Conservation (phyloP, 2,797 vertebrate genomes). For the Dendrocincla fuliginosa region DNA sequence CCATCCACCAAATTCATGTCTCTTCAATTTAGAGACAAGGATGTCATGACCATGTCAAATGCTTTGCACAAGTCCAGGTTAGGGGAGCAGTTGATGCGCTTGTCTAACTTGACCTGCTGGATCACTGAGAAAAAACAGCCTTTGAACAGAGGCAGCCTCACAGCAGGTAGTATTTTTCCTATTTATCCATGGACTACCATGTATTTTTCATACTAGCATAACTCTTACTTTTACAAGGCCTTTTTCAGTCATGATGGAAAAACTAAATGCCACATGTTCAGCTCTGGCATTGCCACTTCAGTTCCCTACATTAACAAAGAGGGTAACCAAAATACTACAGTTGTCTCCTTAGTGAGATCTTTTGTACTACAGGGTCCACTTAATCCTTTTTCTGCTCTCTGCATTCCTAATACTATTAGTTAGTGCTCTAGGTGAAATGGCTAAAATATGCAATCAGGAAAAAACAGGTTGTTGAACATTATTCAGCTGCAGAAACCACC, state of each 20-base stretch:
- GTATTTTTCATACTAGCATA: not conserved
- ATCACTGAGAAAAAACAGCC: not conserved
- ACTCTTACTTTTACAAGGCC: not conserved
- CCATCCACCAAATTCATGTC: not conserved
- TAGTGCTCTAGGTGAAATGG: not conserved
- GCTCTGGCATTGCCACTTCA: not conserved
- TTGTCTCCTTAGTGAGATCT: not conserved
- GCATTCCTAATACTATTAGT: not conserved
- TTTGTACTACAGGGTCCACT: not conserved
- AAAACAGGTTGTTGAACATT: not conserved
- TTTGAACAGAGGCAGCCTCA: not conserved
- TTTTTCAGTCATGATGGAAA: not conserved
- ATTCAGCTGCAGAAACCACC: not conserved
- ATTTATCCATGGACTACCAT: not conserved
- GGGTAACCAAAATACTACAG: not conserved
- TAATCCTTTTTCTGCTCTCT: not conserved
- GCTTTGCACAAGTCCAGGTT: not conserved
- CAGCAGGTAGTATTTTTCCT: not conserved
- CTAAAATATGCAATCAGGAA: not conserved
- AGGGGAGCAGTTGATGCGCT: not conserved
- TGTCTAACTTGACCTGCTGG: not conserved
- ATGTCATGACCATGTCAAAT: not conserved
- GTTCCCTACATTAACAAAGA: not conserved
- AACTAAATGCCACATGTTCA: not conserved
- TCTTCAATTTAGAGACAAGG: not conserved